phyloP scores from a whole-genome alignment of 2,797 vertebrate species.

The Meda fulgida region DNA sequence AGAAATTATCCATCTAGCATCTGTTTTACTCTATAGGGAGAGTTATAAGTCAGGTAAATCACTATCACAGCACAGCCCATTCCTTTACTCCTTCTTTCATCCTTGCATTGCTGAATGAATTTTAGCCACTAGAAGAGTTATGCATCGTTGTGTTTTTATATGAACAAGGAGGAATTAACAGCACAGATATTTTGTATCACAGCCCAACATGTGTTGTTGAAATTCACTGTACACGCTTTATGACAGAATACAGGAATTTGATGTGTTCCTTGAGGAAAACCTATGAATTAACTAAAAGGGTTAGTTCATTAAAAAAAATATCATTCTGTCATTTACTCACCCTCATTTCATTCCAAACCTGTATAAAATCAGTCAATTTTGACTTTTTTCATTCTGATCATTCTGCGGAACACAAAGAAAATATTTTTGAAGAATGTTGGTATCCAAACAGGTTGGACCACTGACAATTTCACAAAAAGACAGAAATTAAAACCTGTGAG shows the following conservation, averaged over 20 bases:
- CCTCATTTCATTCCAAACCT: too few relatives aligned
- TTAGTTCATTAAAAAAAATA: not conserved
- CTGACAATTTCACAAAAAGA: not conserved
- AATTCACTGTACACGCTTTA: not conserved
- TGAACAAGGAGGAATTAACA: conserved; percentile 23
- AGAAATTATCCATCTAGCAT: conserved; percentile 18
- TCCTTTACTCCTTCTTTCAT: conserved; percentile 34
- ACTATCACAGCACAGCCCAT: not conserved
- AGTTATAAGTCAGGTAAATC: conserved; percentile 20
- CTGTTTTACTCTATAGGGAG: conserved; percentile 34
- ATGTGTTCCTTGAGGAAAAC: conserved; percentile 3
- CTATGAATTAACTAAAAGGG: not conserved
- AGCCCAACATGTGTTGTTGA: not conserved
- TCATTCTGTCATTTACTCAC: not conserved
- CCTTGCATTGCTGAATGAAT: conserved; percentile 16
- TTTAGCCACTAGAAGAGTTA: conserved; percentile 36
- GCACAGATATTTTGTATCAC: conserved; percentile 5
- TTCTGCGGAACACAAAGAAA: conserved; percentile 1
- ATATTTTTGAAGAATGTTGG: not conserved
- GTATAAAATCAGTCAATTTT: too few relatives aligned
- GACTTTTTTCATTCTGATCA: not conserved
- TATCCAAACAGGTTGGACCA: not conserved
- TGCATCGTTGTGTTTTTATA: conserved; percentile 11
- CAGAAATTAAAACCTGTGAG: not conserved
- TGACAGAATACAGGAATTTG: not conserved